Base-by-base conservation (phyloP, 2,797 vertebrate genomes). In the Nannoperca australis region DNA sequence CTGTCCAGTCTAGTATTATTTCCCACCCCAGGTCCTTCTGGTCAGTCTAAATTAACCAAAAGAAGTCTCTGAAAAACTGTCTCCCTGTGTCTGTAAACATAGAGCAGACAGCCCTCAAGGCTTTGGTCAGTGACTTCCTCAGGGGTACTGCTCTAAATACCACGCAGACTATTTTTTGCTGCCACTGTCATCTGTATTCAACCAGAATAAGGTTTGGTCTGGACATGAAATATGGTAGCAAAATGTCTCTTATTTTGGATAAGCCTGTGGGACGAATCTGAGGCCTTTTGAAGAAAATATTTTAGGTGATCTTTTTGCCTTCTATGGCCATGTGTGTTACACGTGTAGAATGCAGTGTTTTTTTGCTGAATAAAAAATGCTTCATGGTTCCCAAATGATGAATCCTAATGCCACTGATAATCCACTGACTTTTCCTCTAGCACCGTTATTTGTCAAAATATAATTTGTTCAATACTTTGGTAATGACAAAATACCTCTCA, bases 1-100 rank as follows among this genome's bases (percentile, higher is more conserved):
- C 53, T 45, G 70, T 73, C 62, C 20, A 83, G 69, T 55, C 78
- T 68, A 36, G 54, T 45, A 85, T 88, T 83, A 88, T 73, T 63
- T 54, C 74, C 81, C 32, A 70, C 8, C 51, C 65, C 36, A 45
- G 58, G 60, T 73, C n/a, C 68, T 27, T 66, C 65, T 78, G 79
- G 72, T 70, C 73, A 81, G 58, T 45, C n/a, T 24, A n/a, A 61
- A 34, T 70, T 60, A 78, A 76, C 24, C 65, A 51, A 85, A 76
- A 34, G 38, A 49, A 51, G 50, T 61, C 53, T 22, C 50, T 32
- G 70, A 49, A 71, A 80, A 78, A 65, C 7, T 1, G 27, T 55
- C 40, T 80, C 59, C 42, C 22, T 49, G 14, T 30, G 9, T 60
- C 47, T 76, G 61, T 79, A 81, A 85, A 87, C 32, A 71, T 66